Evolutionary conservation across 2,888 invertebrate genomes (phyloP), one percentile per base, ranked within the genome.

Genomic region (Tachina fera): DNA sequence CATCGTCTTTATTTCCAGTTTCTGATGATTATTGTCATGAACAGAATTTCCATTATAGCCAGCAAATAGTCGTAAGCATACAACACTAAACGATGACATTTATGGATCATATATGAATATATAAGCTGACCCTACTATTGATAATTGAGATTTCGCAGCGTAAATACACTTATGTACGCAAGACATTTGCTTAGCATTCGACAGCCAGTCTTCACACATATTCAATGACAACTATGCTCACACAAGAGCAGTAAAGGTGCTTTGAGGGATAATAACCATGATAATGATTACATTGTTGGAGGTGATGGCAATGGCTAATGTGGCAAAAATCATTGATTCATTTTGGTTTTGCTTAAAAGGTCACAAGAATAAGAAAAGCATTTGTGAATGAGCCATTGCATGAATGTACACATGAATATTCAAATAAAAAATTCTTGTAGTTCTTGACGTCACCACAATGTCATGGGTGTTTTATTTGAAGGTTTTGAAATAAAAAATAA

Each of bases 291-390:
- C 78, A 79, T 58, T 84, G 79, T 79, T 63, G 51, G 56, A 70
- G 68, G 67, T 77, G 84, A 68, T 81, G 84, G 81, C 81, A 84
- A 77, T 77, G 76, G 53, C 84, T 72, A 81, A 68, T 81, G 81
- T 77, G 74, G 81, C 80, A 68, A 81, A 74, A 84, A 81, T 81
- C 77, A 85, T 81, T 85, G 84, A 81, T 63, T 74, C 77, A 81
- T 77, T 81, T 85, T 70, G 84, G 68, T 78, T 85, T 72, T 43
- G 77, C 68, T 85, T 77, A 81, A 85, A 71, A 70, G 77, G 81
- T 77, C 68, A 77, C 75, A 58, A 65, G 56, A 53, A 72, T 68
- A 61, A 60, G 70, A 70, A 63, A 70, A 77, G 14, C 49, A 76
- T 77, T 70, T 77, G 76, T 58, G 19, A 75, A 67, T 58, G 61